Evolutionary conservation across 2,888 invertebrate genomes (phyloP).

Genomic region (Callosobruchus maculatus): DNA sequence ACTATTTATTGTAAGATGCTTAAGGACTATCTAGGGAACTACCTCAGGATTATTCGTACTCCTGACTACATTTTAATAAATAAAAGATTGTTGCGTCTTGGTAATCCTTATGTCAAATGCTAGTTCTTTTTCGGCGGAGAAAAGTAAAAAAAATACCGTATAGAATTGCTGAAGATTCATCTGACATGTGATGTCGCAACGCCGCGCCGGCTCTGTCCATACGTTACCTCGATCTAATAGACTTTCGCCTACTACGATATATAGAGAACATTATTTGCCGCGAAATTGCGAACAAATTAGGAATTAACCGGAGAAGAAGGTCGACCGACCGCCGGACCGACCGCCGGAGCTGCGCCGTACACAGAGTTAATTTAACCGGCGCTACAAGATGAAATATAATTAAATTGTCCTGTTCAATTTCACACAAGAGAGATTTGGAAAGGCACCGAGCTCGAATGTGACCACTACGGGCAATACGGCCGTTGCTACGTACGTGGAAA

Average conservation of each 20-base stretch:
- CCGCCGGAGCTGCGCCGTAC: too few species aligned
- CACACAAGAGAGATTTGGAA: neutral
- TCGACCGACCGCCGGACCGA: too few species aligned
- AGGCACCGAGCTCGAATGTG: neutral
- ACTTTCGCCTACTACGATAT: neutral
- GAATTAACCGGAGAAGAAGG: neutral
- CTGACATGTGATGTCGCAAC: neutral
- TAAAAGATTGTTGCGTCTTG: neutral
- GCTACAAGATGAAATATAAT: neutral
- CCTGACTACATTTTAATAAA: neutral
- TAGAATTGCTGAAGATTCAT: neutral
- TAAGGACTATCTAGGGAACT: too few species aligned
- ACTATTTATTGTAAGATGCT: too few species aligned
- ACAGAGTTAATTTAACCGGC: neutral
- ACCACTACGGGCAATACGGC: neutral
- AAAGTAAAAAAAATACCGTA: slow-evolving; percentile 5
- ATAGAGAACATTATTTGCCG: neutral
- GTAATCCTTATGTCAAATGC: neutral
- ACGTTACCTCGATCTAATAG: neutral
- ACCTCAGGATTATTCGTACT: neutral
- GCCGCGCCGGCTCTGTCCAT: neutral
- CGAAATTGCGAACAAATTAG: neutral
- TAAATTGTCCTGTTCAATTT: neutral
- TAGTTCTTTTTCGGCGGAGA: neutral
- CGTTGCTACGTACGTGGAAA: neutral